Percentiles rank a stretch among this genome's conserved stretches.
Evolutionary conservation across 2,888 invertebrate genomes (phyloP).

Genomic region (Philaethria dido): DNA sequence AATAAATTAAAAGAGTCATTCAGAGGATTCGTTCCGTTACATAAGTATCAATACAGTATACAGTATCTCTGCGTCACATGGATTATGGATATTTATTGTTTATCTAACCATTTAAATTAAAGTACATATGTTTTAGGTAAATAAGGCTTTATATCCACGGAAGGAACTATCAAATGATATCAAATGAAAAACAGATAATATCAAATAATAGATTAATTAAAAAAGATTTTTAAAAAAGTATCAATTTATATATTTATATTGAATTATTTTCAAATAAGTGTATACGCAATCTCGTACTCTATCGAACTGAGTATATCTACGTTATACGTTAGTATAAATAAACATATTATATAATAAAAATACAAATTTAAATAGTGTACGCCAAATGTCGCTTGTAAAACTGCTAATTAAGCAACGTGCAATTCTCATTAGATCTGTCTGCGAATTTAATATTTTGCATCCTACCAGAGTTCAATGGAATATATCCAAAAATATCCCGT

Average conservation of each 20-base stretch:
- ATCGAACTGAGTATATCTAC: neutral
- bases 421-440: conserved; percentile 67
- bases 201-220: no score
- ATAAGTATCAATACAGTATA: neutral
- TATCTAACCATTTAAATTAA: neutral
- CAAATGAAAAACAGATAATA: no score
- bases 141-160: neutral
- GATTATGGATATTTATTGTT: neutral
- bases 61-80: neutral
- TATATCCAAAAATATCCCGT: conserved; percentile 48
- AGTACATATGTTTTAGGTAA: no score
- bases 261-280: neutral
- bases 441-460: conserved; percentile 62
- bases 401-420: conserved; percentile 47
- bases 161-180: neutral
- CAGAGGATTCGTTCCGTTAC: neutral
- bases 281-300: neutral
- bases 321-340: neutral
- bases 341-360: neutral
- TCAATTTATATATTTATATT: neutral
- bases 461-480: conserved; percentile 68
- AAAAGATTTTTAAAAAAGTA: neutral
- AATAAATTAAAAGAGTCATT: neutral
- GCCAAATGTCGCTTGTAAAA: conserved; percentile 30
- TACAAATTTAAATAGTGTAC: conserved; percentile 3